Percentiles rank a stretch among this genome's conserved stretches.
Conservation (phyloP, 2,113 vertebrate genomes). For the Microcebus tavaratra region DNA sequence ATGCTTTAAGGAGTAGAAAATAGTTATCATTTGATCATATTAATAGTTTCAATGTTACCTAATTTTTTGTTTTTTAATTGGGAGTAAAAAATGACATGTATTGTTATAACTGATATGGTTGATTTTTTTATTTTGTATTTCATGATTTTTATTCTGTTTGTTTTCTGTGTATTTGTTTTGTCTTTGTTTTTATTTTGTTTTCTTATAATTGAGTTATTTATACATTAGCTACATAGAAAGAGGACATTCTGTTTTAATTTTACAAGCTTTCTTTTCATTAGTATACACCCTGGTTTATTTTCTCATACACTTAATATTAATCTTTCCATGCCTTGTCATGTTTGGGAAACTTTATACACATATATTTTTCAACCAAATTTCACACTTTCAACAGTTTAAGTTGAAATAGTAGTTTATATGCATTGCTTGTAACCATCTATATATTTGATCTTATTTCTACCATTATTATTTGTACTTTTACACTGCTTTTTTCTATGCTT, state of each 20-base stretch:
- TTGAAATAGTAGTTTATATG: not conserved
- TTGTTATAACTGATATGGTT: not conserved
- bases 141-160: not conserved
- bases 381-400: not conserved
- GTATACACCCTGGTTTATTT: not conserved
- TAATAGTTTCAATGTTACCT: not conserved
- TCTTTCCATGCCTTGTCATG: rapidly evolving
- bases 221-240: not conserved
- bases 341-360: not conserved
- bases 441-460: not conserved
- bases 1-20: rapidly evolving
- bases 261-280: not conserved
- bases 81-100: not conserved
- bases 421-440: not conserved
- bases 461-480: not conserved
- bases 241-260: not conserved
- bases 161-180: not conserved
- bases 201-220: not conserved
- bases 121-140: not conserved
- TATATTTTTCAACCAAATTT: not conserved
- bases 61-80: not conserved
- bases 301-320: not conserved
- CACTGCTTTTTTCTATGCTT: not conserved
- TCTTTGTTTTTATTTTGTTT: not conserved
- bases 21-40: not conserved